phyloP scores from a whole-genome alignment of 2,113 vertebrate species.

The Tupaia chinensis region DNA sequence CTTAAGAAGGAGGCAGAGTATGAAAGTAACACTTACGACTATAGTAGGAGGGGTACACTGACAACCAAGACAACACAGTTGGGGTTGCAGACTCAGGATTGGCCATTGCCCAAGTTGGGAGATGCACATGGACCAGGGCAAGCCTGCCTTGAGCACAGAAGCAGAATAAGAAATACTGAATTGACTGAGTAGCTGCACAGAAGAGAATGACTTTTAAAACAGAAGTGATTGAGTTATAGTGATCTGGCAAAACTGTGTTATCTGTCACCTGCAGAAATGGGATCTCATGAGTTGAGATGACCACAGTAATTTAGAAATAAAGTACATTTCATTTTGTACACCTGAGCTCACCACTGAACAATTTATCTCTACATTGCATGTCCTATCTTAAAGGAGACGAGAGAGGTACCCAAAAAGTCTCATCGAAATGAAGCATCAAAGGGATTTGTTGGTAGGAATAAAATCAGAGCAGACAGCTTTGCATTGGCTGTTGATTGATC shows the following conservation, averaged over 20 bases:
- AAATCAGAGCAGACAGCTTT: neutral
- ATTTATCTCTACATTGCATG: neutral
- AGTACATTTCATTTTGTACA: neutral
- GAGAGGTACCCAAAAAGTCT: neutral
- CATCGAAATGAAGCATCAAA: neutral
- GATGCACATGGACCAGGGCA: neutral
- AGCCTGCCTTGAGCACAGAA: neutral
- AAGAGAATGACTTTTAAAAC: neutral
- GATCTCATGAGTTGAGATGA: neutral
- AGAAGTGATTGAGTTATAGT: neutral
- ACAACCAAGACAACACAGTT: neutral
- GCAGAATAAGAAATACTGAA: neutral
- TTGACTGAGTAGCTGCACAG: neutral
- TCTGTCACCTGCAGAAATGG: neutral
- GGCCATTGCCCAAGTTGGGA: neutral
- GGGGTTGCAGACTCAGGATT: neutral
- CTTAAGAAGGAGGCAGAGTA: neutral
- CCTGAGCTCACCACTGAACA: neutral
- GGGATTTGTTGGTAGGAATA: neutral
- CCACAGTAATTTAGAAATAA: neutral
- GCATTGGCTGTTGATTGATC: neutral
- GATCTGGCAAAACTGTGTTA: slow-evolving; percentile 30
- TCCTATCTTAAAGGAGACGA: neutral
- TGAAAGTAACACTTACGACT: neutral
- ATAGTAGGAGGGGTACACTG: neutral